Evolutionary conservation across 2,797 vertebrate species (phyloP), one percentile per base, ranked within the genome.

Genomic region (Chromobotia macracanthus): DNA sequence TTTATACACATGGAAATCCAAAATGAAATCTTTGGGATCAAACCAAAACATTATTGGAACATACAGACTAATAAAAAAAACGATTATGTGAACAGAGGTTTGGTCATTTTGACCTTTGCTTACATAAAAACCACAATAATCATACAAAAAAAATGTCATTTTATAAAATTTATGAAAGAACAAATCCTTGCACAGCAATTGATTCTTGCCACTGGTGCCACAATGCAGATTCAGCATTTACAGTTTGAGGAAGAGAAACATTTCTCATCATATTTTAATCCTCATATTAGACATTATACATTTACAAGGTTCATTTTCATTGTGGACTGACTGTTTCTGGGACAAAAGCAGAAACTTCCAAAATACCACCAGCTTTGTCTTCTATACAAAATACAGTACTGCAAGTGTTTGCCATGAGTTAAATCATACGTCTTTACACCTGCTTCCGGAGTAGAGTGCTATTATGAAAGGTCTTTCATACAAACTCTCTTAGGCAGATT

Each of bases 381-480:
- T 82, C 73, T 76, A 66, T 66, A 80, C 50, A 48, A 69, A 82
- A 74, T 86, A 84, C 84, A 84, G 82, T 84, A 86, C 75, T 79
- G 63, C 60, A 80, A 35, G 3, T 31, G 18, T 72, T 80, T 61
- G 63, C 55, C 63, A 74, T 66, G 25, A 77, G 58, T 2, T 41
- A 75, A 77, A 77, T 73, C 48, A 69, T 66, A 75, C 56, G 48
- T 44, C 18, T 18, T 64, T 21, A 41, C 28, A 80, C 51, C 53
- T 70, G 50, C 64, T 25, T 71, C 46, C 56, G 72, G 63, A 72
- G 61, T 44, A 78, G 19, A 63, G 48, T 73, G 66, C 56, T 72
- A 21, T 64, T 55, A 63, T 23, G 53, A 67, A 67, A 53, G 46
- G 41, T 56, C 38, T 35, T 77, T 56, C 16, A 61, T 61, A 61